Conservation (phyloP, 2,888 invertebrate genomes). For the Trachelus stipa region DNA sequence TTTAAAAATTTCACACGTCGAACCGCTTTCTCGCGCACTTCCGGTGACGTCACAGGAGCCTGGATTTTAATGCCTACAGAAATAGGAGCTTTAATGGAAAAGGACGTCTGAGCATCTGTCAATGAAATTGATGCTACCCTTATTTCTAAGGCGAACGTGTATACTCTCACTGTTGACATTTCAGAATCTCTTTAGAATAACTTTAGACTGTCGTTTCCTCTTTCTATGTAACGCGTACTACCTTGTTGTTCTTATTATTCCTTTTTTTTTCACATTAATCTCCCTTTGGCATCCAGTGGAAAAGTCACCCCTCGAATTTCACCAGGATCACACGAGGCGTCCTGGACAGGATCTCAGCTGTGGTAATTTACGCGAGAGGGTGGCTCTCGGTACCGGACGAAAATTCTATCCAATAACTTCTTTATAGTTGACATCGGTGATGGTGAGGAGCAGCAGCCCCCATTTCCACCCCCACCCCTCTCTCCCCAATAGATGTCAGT, state of each 20-base stretch:
- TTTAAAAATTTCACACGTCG: not conserved
- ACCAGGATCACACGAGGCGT: not conserved
- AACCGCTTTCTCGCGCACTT: not conserved
- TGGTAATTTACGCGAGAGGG: not conserved
- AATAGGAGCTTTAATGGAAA: not conserved
- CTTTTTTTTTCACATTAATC: not conserved
- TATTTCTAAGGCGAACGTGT: not conserved
- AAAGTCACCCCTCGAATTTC: not conserved
- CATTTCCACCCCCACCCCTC: too few species aligned
- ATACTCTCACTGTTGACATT: not conserved
- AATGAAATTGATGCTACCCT: not conserved
- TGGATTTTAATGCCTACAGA: not conserved
- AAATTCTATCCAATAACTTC: slow-evolving; percentile 46
- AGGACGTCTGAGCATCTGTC: not conserved
- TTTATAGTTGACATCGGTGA: slow-evolving; percentile 37
- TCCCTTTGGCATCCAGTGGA: not conserved
- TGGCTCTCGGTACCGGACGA: slow-evolving; percentile 4
- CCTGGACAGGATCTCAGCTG: not conserved
- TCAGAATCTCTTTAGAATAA: not conserved
- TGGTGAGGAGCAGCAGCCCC: not conserved
- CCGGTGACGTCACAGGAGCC: not conserved
- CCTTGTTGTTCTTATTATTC: not conserved
- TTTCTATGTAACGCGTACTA: not conserved
- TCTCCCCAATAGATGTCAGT: not conserved
- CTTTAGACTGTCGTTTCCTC: not conserved